Percentiles rank a stretch among this genome's conserved stretches.
Conservation (phyloP, 2,797 vertebrate species). For the Chaenodraco wilsoni region DNA sequence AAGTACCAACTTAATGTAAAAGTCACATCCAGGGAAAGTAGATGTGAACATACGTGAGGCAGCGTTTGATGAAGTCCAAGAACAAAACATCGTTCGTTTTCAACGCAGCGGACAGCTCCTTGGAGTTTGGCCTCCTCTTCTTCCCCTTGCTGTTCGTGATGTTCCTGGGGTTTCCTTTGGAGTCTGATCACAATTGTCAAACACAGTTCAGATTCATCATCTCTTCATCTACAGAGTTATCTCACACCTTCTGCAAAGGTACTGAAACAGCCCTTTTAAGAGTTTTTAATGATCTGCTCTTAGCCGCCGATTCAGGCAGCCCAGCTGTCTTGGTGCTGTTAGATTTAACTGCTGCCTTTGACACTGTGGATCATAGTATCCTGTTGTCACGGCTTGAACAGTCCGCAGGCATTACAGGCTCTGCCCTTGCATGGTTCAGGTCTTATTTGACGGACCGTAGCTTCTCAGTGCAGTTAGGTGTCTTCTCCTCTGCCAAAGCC, state of each 20-base stretch:
- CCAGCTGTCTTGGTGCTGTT: too few species aligned
- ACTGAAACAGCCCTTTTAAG: too few species aligned
- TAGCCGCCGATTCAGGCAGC: too few species aligned
- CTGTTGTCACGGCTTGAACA: too few species aligned
- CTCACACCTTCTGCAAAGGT: neutral
- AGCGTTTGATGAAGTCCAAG: conserved; percentile 91
- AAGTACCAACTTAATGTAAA: neutral
- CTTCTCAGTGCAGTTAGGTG: too few species aligned
- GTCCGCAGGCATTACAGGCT: too few species aligned
- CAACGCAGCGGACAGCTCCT: conserved; percentile 87
- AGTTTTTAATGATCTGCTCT: too few species aligned
- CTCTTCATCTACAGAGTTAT: neutral
- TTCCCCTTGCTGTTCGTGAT: conserved; percentile 92
- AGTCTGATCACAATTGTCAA: conserved; percentile 82
- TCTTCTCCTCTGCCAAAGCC: too few species aligned
- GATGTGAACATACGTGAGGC: conserved; percentile 86
- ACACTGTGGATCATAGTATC: too few species aligned
- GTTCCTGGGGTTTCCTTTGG: conserved; percentile 91
- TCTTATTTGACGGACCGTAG: too few species aligned
- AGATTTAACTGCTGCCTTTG: too few species aligned
- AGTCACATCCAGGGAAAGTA: neutral
- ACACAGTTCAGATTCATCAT: neutral
- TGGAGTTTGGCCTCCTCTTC: conserved; percentile 89
- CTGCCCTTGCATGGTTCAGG: too few species aligned
- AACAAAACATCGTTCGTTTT: conserved; percentile 89